Conservation (phyloP, 2,888 invertebrate genomes). For the Phlogophora meticulosa region DNA sequence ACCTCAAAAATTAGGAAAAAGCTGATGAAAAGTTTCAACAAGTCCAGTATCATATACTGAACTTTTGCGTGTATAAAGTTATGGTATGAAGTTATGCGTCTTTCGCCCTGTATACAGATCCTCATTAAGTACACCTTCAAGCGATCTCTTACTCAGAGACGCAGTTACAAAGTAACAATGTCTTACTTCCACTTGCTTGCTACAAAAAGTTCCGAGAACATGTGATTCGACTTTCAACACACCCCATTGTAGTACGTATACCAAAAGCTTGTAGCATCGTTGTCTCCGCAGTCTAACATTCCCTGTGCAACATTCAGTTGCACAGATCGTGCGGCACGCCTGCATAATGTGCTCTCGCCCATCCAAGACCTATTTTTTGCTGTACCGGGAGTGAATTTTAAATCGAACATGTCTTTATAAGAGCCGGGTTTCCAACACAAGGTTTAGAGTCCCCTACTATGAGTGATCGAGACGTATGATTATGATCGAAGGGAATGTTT, state of each 20-base stretch:
- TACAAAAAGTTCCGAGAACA: conserved; percentile 40
- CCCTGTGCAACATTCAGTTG: conserved; percentile 68
- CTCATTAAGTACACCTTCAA: too few relatives aligned
- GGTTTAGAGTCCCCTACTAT: conserved; percentile 70
- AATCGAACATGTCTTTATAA: conserved; percentile 88
- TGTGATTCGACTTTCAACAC: conserved; percentile 44
- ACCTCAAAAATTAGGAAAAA: too few relatives aligned
- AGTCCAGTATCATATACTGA: too few relatives aligned
- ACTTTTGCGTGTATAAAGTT: too few relatives aligned
- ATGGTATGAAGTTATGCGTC: too few relatives aligned
- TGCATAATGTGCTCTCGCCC: conserved; percentile 86
- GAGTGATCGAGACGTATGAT: conserved; percentile 37
- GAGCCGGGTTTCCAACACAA: conserved; percentile 70
- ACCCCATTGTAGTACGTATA: conserved; percentile 51
- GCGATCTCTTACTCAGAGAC: conserved; percentile 16
- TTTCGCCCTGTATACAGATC: too few relatives aligned
- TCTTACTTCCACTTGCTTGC: conserved; percentile 36
- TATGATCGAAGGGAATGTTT: conserved; percentile 51
- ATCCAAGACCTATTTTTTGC: conserved; percentile 88
- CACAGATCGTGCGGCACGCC: conserved; percentile 88
- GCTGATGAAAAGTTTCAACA: too few relatives aligned
- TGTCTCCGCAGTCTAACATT: conserved; percentile 68
- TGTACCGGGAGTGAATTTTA: conserved; percentile 86
- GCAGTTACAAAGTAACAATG: conserved; percentile 34
- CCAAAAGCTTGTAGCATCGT: conserved; percentile 52